Percentiles rank a stretch among this genome's conserved stretches.
Conservation (phyloP, 2,113 vertebrate species). For the Elephantulus edwardii region DNA sequence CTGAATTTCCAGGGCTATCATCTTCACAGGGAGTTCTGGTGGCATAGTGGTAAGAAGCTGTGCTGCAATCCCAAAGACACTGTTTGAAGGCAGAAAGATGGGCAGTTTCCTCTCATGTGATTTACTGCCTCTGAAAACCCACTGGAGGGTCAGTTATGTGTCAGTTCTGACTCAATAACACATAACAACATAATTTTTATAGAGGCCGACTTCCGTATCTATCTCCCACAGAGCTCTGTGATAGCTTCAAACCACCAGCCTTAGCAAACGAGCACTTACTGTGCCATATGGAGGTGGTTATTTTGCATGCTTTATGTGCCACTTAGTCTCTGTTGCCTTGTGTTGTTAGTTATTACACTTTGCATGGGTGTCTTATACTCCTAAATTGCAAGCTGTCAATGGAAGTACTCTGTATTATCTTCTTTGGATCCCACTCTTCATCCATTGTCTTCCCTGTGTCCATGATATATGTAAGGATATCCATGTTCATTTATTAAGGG, state of each 20-base stretch:
- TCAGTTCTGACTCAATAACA: too few relatives aligned
- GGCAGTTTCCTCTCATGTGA: too few relatives aligned
- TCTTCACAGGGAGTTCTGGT: too few relatives aligned
- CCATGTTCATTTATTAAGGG: background rate
- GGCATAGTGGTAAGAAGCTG: too few relatives aligned
- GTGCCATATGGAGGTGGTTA: background rate
- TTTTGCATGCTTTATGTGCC: background rate
- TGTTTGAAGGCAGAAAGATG: too few relatives aligned
- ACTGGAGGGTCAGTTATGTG: too few relatives aligned
- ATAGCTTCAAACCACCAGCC: too few relatives aligned
- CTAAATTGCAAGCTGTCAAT: background rate
- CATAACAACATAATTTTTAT: too few relatives aligned
- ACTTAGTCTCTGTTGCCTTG: background rate
- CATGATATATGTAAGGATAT: background rate
- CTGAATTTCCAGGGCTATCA: background rate
- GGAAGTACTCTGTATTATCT: background rate
- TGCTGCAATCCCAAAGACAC: too few relatives aligned
- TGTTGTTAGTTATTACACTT: background rate
- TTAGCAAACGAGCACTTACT: background rate
- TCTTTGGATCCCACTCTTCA: background rate
- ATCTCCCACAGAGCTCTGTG: background rate
- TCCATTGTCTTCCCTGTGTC: background rate
- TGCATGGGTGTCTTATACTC: fast-evolving
- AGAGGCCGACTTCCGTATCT: background rate
- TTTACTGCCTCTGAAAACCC: too few relatives aligned